Conservation (phyloP, 2,888 invertebrate genomes). For the Anoncus sp. region DNA sequence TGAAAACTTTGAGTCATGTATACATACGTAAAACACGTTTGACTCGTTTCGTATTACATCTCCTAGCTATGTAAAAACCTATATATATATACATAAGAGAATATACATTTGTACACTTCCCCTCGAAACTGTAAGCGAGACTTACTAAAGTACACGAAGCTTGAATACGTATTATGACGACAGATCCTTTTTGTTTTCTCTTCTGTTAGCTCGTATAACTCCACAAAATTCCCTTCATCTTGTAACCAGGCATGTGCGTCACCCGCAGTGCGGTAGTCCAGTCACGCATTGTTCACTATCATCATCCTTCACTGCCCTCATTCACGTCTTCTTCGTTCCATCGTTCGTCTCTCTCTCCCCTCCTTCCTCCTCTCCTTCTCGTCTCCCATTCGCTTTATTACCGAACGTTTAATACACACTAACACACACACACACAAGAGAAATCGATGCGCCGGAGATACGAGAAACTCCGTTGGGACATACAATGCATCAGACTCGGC, state of each 20-base stretch:
- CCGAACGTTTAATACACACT: slow-evolving; percentile 47
- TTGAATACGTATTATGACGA: slow-evolving; percentile 4
- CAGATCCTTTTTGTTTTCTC: neutral
- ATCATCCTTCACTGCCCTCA: slow-evolving; percentile 42
- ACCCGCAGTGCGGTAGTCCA: slow-evolving; percentile 63
- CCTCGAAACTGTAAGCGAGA: neutral
- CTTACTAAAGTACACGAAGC: neutral
- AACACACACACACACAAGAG: slow-evolving; percentile 8
- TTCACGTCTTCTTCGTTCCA: slow-evolving; percentile 32
- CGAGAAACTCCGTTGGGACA: slow-evolving; percentile 40
- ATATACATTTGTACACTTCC: too few species aligned
- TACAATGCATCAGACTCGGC: slow-evolving; percentile 39
- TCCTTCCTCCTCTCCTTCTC: neutral
- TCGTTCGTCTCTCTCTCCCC: neutral
- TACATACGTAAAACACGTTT: slow-evolving; percentile 2
- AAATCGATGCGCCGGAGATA: slow-evolving; percentile 54
- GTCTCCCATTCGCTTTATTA: slow-evolving; percentile 27
- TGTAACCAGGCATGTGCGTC: slow-evolving; percentile 46
- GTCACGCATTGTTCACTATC: slow-evolving; percentile 54
- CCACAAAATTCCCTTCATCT: slow-evolving; percentile 16
- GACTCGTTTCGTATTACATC: too few species aligned
- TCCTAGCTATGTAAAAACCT: too few species aligned
- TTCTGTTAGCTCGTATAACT: neutral
- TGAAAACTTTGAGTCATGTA: too few species aligned
- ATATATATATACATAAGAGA: too few species aligned